These are phyloP conservation scores for Hyperopisus bebe DNA, from an alignment of 2,113 vertebrate genomes.

Conservation along the genomic window DNA sequence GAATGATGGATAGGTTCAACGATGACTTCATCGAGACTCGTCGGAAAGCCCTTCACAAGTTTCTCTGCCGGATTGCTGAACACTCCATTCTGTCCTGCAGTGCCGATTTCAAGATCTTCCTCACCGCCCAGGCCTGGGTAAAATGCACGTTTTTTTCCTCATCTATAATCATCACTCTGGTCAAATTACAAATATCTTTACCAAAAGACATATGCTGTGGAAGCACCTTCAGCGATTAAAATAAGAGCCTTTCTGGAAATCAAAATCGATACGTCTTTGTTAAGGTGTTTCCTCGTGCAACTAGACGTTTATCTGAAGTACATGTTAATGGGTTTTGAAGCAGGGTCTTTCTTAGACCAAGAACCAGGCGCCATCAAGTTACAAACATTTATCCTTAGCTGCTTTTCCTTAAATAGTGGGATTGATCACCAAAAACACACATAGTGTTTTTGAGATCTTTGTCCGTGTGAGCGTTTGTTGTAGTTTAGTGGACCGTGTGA, in stretches of 20 bases:
- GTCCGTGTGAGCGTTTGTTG: not conserved
- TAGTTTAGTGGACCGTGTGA: not conserved
- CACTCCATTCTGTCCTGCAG: conserved; percentile 87
- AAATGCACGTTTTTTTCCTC: conserved; percentile 22
- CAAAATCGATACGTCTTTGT: not conserved
- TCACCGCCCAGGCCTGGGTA: conserved; percentile 78
- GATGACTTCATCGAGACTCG: conserved; percentile 90
- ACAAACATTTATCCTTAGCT: not conserved
- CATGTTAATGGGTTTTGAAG: not conserved
- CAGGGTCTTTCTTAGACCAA: not conserved
- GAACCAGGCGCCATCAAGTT: not conserved
- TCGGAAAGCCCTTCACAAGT: conserved; percentile 81
- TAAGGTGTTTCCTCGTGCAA: not conserved
- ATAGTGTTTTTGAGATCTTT: not conserved
- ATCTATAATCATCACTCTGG: not conserved
- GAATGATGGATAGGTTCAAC: conserved; percentile 93
- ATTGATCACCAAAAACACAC: not conserved
- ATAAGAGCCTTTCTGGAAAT: not conserved
- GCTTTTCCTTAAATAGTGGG: not conserved
- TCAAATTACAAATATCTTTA: not conserved
- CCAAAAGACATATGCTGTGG: not conserved
- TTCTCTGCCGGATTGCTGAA: conserved; percentile 80
- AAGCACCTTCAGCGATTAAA: not conserved
- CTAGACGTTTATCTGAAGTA: not conserved
- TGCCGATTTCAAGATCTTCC: conserved; percentile 85